phyloP scores from a whole-genome alignment of 2,888 invertebrate genomes.

The Adela reaumurella region DNA sequence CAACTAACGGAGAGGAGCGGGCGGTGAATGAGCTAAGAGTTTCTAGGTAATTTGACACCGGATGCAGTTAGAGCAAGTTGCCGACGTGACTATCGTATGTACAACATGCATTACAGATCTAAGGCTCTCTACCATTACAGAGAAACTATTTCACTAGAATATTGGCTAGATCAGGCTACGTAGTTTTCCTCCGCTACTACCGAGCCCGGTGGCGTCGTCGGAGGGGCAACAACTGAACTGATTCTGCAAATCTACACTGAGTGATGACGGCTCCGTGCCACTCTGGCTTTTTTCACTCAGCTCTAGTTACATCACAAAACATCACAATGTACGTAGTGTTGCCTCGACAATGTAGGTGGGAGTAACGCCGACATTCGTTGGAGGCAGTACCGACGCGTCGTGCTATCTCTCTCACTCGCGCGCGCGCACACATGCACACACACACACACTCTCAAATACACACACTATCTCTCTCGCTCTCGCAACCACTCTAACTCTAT shows the following conservation, averaged over 20 bases:
- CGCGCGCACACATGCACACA: slow-evolving; percentile 22
- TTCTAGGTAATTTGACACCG: too few species aligned
- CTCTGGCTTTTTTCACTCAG: too few species aligned
- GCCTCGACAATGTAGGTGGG: not conserved
- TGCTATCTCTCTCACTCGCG: slow-evolving; percentile 3
- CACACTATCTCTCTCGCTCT: slow-evolving; percentile 9
- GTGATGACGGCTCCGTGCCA: too few species aligned
- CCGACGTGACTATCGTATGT: not conserved
- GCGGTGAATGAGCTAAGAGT: too few species aligned
- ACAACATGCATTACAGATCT: not conserved
- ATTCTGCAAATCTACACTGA: too few species aligned
- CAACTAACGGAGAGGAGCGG: too few species aligned
- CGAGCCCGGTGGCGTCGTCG: not conserved
- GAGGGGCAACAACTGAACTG: too few species aligned
- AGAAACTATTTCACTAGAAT: not conserved
- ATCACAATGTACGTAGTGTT: not conserved
- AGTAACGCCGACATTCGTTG: not conserved
- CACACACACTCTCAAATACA: not conserved
- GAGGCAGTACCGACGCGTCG: not conserved
- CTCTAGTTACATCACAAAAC: too few species aligned
- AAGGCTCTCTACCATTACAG: not conserved
- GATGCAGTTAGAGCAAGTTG: not conserved
- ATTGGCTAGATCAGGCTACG: not conserved
- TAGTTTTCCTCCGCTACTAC: not conserved
- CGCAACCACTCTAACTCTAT: slow-evolving; percentile 21